These are phyloP conservation scores for human DNA, from an alignment of 2,113 vertebrate genomes.

Conservation along the genomic window DNA sequence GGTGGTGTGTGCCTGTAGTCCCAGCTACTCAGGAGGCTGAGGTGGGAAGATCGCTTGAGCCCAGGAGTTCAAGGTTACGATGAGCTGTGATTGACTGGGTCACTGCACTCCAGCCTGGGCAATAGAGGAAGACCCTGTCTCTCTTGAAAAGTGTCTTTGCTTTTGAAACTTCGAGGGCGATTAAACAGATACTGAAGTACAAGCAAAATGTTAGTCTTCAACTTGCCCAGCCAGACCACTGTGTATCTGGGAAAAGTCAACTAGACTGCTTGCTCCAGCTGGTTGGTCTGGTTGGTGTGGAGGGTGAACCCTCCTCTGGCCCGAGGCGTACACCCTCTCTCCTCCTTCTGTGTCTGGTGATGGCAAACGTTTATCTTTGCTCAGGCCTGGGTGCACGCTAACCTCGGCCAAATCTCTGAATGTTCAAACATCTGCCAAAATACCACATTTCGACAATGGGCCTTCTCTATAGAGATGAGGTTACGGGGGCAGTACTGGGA, in stretches of 20 bases:
- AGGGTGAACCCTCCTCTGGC: not conserved
- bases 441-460: constrained; percentile 67
- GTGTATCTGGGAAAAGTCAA: constrained; percentile 54
- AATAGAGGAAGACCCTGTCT: not conserved
- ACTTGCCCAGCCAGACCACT: not conserved
- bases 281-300: not conserved
- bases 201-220: constrained; percentile 33
- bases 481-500: constrained; percentile 51
- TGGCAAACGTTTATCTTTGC: not conserved
- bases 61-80: not conserved
- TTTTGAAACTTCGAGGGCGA: not conserved
- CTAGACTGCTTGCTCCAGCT: not conserved
- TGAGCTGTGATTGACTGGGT: not conserved
- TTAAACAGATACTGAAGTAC: constrained; percentile 14
- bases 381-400: constrained; percentile 36
- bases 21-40: not conserved
- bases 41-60: not conserved
- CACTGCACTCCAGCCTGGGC: not conserved
- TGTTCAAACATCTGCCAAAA: constrained; percentile 81
- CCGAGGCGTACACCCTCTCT: too few relatives aligned
- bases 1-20: not conserved
- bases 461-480: constrained; percentile 71
- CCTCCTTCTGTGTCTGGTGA: not conserved
- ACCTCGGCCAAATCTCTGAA: constrained; percentile 45
- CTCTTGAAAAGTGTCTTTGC: not conserved